Evolutionary conservation across 2,113 vertebrate species (phyloP).

Genomic region (Perca fluviatilis): DNA sequence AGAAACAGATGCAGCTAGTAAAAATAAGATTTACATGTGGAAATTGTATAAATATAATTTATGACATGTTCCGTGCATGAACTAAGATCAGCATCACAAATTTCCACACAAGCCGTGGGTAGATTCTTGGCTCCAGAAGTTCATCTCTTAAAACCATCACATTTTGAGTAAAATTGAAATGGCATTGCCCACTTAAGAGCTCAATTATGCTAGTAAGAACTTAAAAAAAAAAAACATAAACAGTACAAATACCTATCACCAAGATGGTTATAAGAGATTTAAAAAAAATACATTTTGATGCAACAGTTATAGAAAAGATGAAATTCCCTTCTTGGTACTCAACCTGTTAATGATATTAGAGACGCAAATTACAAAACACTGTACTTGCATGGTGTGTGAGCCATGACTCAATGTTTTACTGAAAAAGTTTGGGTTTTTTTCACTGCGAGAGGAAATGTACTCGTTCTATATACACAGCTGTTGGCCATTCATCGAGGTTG

Average conservation of each 20-base stretch:
- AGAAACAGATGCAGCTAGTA: slow-evolving; percentile 56
- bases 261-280: not conserved
- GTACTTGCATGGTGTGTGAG: slow-evolving; percentile 24
- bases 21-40: slow-evolving; percentile 52
- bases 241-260: not conserved
- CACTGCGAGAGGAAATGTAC: slow-evolving; percentile 60
- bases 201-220: slow-evolving; percentile 23
- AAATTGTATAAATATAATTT: slow-evolving; percentile 64
- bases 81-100: slow-evolving; percentile 39
- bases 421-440: slow-evolving; percentile 35
- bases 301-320: not conserved
- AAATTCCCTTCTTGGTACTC: not conserved
- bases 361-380: not conserved
- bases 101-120: slow-evolving; percentile 48
- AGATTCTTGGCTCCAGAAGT: slow-evolving; percentile 38
- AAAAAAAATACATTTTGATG: not conserved
- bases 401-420: slow-evolving; percentile 55
- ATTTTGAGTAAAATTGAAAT: slow-evolving; percentile 49
- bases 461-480: slow-evolving; percentile 81
- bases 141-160: slow-evolving; percentile 42
- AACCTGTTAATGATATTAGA: not conserved
- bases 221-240: not conserved
- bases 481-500: slow-evolving; percentile 62
- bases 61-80: slow-evolving; percentile 54
- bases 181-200: slow-evolving; percentile 26